Percentiles rank a stretch among this genome's conserved stretches.
Conservation (phyloP, 2,888 invertebrate genomes). For the Acleris laterana region DNA sequence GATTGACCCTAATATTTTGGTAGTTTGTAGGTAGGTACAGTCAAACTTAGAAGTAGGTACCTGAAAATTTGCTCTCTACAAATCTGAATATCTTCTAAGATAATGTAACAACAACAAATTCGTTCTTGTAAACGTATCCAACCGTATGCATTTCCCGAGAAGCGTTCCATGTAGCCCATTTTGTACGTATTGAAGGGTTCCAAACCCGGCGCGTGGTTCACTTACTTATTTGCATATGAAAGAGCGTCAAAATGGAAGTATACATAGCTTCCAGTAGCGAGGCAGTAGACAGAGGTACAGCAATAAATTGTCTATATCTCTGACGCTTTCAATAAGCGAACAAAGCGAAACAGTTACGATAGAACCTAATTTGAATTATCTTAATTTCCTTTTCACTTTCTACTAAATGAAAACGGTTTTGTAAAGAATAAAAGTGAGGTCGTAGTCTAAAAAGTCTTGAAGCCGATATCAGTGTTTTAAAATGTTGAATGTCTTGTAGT, state of each 20-base stretch:
- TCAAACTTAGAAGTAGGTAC: too few relatives aligned
- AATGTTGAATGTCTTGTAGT: too few relatives aligned
- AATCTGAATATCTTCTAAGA: background rate
- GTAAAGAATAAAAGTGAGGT: slow-evolving; percentile 2
- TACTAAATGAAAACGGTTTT: slow-evolving; percentile 16
- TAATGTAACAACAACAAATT: background rate
- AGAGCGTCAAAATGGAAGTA: slow-evolving; percentile 55
- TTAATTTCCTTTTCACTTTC: slow-evolving; percentile 41
- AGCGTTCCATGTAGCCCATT: slow-evolving; percentile 65
- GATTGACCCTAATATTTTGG: too few relatives aligned
- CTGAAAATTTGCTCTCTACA: too few relatives aligned
- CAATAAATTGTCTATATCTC: slow-evolving; percentile 54
- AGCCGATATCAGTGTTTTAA: background rate
- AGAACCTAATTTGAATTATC: slow-evolving; percentile 42
- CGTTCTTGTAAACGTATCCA: slow-evolving; percentile 56
- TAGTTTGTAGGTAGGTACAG: too few relatives aligned
- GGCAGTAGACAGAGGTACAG: slow-evolving; percentile 48
- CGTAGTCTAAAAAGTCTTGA: background rate
- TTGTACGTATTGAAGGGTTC: slow-evolving; percentile 38
- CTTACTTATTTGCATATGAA: slow-evolving; percentile 67
- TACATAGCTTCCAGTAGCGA: slow-evolving; percentile 47
- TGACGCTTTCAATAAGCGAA: slow-evolving; percentile 45
- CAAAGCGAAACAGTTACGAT: slow-evolving; percentile 38
- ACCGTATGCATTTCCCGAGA: slow-evolving; percentile 73
- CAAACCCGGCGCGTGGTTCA: slow-evolving; percentile 36